phyloP scores from a whole-genome alignment of 2,888 invertebrate species.

The Drosophila prolongata region DNA sequence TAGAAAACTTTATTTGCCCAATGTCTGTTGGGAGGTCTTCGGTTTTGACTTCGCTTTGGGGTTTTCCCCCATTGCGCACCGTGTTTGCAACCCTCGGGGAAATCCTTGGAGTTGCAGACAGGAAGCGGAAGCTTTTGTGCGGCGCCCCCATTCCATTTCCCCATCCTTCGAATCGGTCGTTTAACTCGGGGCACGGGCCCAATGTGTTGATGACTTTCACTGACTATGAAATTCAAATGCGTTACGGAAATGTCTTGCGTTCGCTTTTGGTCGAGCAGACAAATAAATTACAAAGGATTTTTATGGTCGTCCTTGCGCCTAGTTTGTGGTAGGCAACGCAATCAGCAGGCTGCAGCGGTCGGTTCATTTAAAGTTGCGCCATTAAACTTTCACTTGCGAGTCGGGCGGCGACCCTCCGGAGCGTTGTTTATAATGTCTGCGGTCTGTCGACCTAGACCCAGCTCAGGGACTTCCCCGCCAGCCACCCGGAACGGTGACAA shows the following conservation, averaged over 20 bases:
- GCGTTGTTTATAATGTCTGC: constrained; percentile 81
- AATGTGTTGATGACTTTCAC: constrained; percentile 81
- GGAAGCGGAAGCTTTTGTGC: constrained; percentile 82
- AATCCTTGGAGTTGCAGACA: constrained; percentile 79
- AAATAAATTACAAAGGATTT: constrained; percentile 73
- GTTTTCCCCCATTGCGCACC: constrained; percentile 17
- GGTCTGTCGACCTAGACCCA: constrained; percentile 75
- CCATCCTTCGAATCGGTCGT: constrained; percentile 5
- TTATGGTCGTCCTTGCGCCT: constrained; percentile 76
- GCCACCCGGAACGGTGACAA: constrained; percentile 22
- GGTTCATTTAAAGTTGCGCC: constrained; percentile 71
- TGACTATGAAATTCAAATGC: constrained; percentile 81
- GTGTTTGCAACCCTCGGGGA: constrained; percentile 71
- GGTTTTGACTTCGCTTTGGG: constrained; percentile 12
- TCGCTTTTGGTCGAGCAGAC: constrained; percentile 60
- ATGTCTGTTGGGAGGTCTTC: constrained; percentile 43
- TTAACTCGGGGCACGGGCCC: constrained; percentile 19
- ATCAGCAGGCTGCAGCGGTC: constrained; percentile 41
- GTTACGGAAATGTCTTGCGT: constrained; percentile 75
- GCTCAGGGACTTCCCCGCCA: constrained; percentile 6
- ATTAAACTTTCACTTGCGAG: constrained; percentile 71
- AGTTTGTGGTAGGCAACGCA: constrained; percentile 67
- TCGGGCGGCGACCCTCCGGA: constrained; percentile 14
- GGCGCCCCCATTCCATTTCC: constrained; percentile 19
- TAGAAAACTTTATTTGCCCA: constrained; percentile 79